These are phyloP conservation scores for Anthoscopus minutus DNA, from an alignment of 2,113 vertebrate species.

Conservation along the genomic window DNA sequence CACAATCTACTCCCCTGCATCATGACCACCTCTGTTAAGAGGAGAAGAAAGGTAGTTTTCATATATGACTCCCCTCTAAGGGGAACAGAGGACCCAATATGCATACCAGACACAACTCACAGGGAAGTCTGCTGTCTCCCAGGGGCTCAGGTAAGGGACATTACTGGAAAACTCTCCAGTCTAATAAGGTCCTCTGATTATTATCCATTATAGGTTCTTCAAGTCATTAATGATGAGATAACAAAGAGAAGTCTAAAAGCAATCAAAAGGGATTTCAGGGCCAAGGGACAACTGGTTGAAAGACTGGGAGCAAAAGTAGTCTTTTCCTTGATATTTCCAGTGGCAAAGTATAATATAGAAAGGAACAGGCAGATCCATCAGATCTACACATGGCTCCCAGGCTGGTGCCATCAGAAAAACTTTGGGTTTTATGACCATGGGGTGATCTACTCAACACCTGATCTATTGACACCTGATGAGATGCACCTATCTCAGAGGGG, in stretches of 20 bases:
- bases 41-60: background rate
- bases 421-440: background rate
- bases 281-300: background rate
- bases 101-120: background rate
- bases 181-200: background rate
- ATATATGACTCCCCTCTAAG: background rate
- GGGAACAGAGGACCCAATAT: background rate
- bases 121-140: background rate
- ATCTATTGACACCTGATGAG: background rate
- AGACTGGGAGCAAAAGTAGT: background rate
- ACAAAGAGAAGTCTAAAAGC: background rate
- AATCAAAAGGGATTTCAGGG: background rate
- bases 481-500: background rate
- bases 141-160: background rate
- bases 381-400: background rate
- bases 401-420: background rate
- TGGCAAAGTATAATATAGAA: background rate
- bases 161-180: background rate
- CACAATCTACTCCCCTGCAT: background rate
- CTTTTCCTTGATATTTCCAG: background rate
- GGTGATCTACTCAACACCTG: background rate
- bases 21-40: background rate
- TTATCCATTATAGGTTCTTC: background rate
- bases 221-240: background rate
- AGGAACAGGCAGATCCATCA: background rate